Evolutionary conservation across 2,888 invertebrate species (phyloP).

Genomic region (Cephus nigrinus): DNA sequence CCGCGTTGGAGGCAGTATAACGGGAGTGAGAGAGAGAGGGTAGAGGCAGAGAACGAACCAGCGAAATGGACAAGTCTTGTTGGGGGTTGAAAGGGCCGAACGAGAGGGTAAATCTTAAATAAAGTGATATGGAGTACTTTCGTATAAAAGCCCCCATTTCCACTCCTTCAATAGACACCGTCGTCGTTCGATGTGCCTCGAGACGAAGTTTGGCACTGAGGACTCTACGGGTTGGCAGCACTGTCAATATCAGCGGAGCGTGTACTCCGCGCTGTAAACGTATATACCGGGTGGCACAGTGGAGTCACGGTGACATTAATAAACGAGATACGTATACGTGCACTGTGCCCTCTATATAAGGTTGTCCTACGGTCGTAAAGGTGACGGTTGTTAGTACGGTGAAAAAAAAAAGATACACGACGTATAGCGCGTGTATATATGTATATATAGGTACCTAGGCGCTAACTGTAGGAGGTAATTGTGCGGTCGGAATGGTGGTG

Average conservation of each 20-base stretch:
- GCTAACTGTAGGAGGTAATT: neutral
- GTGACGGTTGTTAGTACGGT: neutral
- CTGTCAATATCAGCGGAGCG: neutral
- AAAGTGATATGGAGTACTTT: slow-evolving; percentile 67
- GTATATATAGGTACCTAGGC: neutral
- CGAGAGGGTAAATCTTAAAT: slow-evolving; percentile 67
- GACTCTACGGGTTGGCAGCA: neutral
- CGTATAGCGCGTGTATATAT: neutral
- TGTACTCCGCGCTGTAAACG: neutral
- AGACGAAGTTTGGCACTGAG: neutral
- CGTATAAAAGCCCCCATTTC: slow-evolving; percentile 63
- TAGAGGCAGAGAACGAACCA: slow-evolving; percentile 42
- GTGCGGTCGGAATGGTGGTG: neutral
- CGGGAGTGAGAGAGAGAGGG: slow-evolving; percentile 9
- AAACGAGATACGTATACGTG: neutral
- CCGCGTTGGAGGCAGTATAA: neutral
- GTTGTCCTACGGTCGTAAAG: neutral
- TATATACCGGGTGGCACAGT: neutral
- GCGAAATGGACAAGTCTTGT: slow-evolving; percentile 67
- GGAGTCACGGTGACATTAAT: neutral
- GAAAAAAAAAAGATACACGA: neutral
- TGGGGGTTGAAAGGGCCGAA: slow-evolving; percentile 64
- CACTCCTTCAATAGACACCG: slow-evolving; percentile 32
- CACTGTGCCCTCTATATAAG: no score
- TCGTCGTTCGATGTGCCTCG: neutral